Conservation (phyloP, 2,113 vertebrate genomes). For the Hydrochoerus hydrochaeris region DNA sequence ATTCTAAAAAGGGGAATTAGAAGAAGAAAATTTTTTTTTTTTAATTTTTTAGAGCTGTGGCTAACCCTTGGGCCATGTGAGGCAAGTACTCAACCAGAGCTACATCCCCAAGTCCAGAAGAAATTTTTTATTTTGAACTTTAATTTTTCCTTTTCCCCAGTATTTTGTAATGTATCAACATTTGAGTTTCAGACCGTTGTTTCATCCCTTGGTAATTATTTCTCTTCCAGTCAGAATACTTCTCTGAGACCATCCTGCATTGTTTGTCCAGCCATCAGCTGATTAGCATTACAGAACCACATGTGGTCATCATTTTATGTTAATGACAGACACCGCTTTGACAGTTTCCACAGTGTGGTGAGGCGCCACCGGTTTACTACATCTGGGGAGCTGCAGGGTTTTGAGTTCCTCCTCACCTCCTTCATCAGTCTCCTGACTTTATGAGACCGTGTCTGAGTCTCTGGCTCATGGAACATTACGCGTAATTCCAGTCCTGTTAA, state of each 20-base stretch:
- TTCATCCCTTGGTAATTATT: constrained; percentile 1
- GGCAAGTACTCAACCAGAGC: neutral
- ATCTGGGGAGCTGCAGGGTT: neutral
- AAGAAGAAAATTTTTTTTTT: neutral
- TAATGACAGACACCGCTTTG: neutral
- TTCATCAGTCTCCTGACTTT: neutral
- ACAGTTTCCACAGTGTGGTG: neutral
- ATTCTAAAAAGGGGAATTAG: neutral
- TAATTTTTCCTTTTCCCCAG: neutral
- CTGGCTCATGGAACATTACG: neutral
- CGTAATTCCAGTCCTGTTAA: neutral
- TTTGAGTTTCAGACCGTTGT: neutral
- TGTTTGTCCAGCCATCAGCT: neutral
- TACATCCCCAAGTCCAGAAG: neutral
- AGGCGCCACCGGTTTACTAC: neutral
- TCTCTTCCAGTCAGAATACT: neutral
- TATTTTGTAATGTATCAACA: neutral
- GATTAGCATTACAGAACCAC: neutral
- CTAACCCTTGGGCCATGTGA: neutral
- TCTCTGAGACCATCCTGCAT: neutral
- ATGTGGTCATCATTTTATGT: neutral
- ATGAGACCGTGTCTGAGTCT: neutral
- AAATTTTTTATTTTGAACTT: neutral
- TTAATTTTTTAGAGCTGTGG: neutral
- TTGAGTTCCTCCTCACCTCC: neutral